Evolutionary conservation across 2,113 vertebrate species (phyloP).

Genomic region (Pao palembangensis): DNA sequence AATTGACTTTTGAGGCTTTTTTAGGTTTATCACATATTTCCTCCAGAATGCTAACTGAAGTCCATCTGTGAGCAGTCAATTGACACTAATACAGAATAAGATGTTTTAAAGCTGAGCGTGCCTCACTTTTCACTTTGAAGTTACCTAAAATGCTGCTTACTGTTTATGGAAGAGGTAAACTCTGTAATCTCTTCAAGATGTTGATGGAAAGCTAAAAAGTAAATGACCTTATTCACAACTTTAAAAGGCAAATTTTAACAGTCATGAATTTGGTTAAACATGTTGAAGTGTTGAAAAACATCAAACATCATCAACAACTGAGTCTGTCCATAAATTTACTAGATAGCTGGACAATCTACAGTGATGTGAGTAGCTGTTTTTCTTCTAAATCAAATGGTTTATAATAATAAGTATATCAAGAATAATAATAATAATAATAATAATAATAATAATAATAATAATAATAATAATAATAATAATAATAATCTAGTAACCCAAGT

Average conservation of each 20-base stretch:
- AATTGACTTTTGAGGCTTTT: neutral
- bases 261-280: neutral
- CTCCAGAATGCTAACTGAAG: neutral
- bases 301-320: neutral
- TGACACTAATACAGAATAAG: constrained; percentile 13
- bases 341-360: no score
- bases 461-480: no score
- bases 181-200: constrained; percentile 3
- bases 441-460: no score
- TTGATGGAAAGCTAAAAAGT: constrained; percentile 3
- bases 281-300: neutral
- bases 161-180: constrained; percentile 8
- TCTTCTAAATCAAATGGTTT: no score
- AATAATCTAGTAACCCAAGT: no score
- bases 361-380: no score
- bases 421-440: no score
- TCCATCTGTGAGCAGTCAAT: constrained; percentile 13
- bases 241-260: constrained; percentile 7
- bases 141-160: constrained; percentile 7
- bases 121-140: constrained; percentile 27
- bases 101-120: constrained; percentile 10
- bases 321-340: neutral
- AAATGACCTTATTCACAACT: constrained; percentile 1
- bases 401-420: no score
- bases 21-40: constrained; percentile 5